Conservation (phyloP, 2,797 vertebrate species). For the Hemitrygon akajei region DNA sequence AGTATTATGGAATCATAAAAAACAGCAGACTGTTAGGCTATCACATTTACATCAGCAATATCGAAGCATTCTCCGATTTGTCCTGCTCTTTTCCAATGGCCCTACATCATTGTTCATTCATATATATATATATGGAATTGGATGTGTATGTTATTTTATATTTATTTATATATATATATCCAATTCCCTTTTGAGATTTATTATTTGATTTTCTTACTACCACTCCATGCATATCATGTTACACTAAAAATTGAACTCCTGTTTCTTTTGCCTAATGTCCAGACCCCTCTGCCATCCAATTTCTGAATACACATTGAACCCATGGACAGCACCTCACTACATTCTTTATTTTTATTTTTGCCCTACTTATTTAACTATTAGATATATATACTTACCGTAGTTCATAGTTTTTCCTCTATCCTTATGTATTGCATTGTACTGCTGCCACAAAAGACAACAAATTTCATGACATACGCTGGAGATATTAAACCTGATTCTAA, state of each 20-base stretch:
- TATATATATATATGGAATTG: not conserved
- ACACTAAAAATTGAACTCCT: not conserved
- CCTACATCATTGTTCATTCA: not conserved
- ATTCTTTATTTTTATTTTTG: no score
- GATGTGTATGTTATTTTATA: no score
- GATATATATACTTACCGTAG: no score
- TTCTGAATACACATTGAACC: no score
- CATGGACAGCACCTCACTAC: no score
- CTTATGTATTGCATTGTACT: no score
- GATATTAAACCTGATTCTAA: no score
- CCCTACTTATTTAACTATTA: no score
- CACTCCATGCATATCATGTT: not conserved
- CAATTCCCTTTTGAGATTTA: not conserved
- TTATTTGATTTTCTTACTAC: not conserved
- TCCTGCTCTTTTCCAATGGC: not conserved
- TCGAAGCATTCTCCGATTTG: not conserved
- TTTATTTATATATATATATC: not conserved
- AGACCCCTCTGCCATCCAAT: no score
- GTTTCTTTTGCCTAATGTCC: not conserved
- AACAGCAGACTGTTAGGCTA: not conserved
- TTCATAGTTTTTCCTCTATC: no score
- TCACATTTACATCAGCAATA: not conserved
- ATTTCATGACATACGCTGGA: no score
- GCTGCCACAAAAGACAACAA: no score
- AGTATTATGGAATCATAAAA: not conserved